phyloP scores from a whole-genome alignment of 2,888 invertebrate species.

The Amiota mariae region DNA sequence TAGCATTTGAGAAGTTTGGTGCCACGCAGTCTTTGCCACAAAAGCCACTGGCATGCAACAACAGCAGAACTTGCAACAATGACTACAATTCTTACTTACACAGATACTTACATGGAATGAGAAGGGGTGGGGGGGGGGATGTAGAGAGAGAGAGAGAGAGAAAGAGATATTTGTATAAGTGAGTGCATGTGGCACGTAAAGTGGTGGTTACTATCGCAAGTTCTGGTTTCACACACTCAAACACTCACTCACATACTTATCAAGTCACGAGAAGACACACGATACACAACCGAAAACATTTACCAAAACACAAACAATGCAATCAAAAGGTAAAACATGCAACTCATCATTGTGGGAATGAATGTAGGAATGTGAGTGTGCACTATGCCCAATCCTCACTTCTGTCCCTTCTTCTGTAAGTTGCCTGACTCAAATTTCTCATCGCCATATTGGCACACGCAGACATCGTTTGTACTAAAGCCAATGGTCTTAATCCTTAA shows the following conservation, averaged over 20 bases:
- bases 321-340: constrained; percentile 28
- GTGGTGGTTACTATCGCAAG: constrained; percentile 58
- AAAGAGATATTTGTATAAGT: too few species aligned
- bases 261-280: neutral
- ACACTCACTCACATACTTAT: neutral
- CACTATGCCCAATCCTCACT: neutral
- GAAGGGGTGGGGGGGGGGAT: too few species aligned
- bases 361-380: neutral
- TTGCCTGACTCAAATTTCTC: neutral
- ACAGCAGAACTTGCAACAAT: neutral
- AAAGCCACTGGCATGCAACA: constrained; percentile 56
- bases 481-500: constrained; percentile 46
- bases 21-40: constrained; percentile 54
- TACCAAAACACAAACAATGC: constrained; percentile 18
- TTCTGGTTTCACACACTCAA: constrained; percentile 43
- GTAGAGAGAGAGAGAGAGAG: too few species aligned
- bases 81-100: constrained; percentile 26
- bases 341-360: constrained; percentile 5
- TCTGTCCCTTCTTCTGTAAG: neutral
- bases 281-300: neutral
- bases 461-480: neutral
- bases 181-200: constrained; percentile 39
- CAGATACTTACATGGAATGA: constrained; percentile 49
- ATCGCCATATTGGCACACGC: neutral
- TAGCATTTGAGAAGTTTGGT: constrained; percentile 9